Base-by-base conservation (phyloP, 2,797 vertebrate genomes). In the Crenuchus spilurus region DNA sequence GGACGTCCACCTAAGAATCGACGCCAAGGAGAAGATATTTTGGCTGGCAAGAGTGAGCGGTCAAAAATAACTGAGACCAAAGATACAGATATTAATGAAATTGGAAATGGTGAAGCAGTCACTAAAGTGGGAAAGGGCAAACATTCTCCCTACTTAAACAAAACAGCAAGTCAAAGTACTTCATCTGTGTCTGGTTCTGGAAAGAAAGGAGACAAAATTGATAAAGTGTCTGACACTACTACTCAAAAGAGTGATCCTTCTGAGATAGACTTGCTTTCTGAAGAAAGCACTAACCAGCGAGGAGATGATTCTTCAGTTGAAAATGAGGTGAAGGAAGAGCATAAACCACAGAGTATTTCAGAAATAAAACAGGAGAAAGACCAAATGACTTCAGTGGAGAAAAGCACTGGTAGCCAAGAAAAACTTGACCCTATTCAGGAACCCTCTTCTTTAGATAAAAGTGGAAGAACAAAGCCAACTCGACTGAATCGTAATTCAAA, bases 1-100 rank as follows among this genome's bases (percentile, higher is more conserved):
- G 98, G 98, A 1, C 92, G 98, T 33, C 98, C 97, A 65, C 97
- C 96, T 0, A 99, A 99, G 82, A 94, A 95, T 35, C 95, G 95
- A 1, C 94, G 88, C 75, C 93, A 88, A 0, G 89, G 91, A 16
- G 96, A 97, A 0, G 96, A 97, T 0, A 87, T 81, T 52, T 90
- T 91, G 67, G 81, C 90, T 0, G 81, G 90, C 35, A 97, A 96
- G 84, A 71, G 84, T 0, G 95, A 97, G 41, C 88, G 88, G 0
- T 73, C 83, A 1, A 95, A 95, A 84, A 48, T 76, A n/a, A 84
- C 81, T 0, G 95, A 96, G 35, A 84, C 46, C 0, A 96, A 97
- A 31, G 96, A 98, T 58, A 62, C 86, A 0, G 97, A 99, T 79
- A 82, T 72, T 2, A 96, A 93, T 85, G 97, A 99, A 78, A 74